Conservation (phyloP, 2,888 invertebrate genomes). For the Empis livida region DNA sequence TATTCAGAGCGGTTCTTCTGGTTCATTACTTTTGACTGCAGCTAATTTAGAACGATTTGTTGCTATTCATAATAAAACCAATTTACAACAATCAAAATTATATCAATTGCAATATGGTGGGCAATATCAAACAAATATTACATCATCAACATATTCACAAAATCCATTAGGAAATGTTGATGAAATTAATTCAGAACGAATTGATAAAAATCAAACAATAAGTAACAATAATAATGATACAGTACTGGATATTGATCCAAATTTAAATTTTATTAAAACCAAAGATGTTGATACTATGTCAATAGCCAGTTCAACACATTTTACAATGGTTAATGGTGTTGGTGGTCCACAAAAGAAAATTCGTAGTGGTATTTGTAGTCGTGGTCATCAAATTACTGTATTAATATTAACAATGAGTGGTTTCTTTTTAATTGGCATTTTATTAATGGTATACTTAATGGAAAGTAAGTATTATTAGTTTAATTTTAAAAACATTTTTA, state of each 20-base stretch:
- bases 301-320: conserved; percentile 74
- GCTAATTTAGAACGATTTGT: conserved; percentile 51
- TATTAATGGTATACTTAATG: conserved; percentile 68
- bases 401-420: conserved; percentile 72
- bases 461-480: conserved; percentile 54
- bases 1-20: conserved; percentile 64
- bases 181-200: background rate
- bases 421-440: conserved; percentile 65
- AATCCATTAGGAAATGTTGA: background rate
- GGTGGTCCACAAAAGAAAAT: conserved; percentile 46
- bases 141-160: background rate
- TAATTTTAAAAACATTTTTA: too few relatives aligned
- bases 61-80: conserved; percentile 37
- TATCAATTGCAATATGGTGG: conserved; percentile 10
- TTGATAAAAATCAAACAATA: background rate
- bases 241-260: conserved; percentile 30
- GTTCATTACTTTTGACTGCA: conserved; percentile 64
- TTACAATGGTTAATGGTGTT: conserved; percentile 71
- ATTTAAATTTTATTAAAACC: conserved; percentile 32
- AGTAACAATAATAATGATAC: conserved; percentile 18
- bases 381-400: conserved; percentile 66
- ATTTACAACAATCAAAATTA: conserved; percentile 17
- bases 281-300: conserved; percentile 55
- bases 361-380: conserved; percentile 59
- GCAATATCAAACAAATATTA: conserved; percentile 13